Evolutionary conservation across 2,888 invertebrate genomes (phyloP).

Genomic region (Oscheius sp.): DNA sequence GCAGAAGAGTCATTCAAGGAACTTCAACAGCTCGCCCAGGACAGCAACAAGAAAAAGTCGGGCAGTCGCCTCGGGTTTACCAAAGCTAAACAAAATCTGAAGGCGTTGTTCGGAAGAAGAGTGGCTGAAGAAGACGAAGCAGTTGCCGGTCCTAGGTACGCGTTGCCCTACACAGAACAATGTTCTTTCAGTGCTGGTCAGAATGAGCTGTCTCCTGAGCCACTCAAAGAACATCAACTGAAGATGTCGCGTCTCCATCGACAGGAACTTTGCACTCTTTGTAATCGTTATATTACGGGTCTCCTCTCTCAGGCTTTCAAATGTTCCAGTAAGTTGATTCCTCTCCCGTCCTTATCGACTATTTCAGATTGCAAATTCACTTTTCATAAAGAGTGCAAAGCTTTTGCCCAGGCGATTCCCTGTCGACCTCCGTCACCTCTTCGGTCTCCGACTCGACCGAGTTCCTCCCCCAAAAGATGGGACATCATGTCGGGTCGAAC

Average conservation of each 20-base stretch:
- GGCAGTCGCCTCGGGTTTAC: constrained; percentile 73
- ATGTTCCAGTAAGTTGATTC: constrained; percentile 75
- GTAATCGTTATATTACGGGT: constrained; percentile 83
- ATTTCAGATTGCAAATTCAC: constrained; percentile 83
- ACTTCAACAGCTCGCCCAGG: constrained; percentile 40
- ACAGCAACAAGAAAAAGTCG: constrained; percentile 50
- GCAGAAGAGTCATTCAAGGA: constrained; percentile 35
- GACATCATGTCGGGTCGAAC: constrained; percentile 57
- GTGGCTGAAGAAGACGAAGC: constrained; percentile 70
- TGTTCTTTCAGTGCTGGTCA: not conserved
- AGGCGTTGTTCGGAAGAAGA: constrained; percentile 68
- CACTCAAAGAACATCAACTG: constrained; percentile 72
- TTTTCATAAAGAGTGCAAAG: constrained; percentile 89
- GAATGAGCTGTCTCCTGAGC: constrained; percentile 50
- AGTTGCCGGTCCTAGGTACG: constrained; percentile 43
- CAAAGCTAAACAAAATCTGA: constrained; percentile 76
- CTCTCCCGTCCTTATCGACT: not conserved
- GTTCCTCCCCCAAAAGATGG: constrained; percentile 61
- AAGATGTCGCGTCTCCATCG: constrained; percentile 80
- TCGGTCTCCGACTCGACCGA: constrained; percentile 56
- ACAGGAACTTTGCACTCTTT: constrained; percentile 86
- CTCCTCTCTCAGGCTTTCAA: constrained; percentile 77
- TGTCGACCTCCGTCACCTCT: constrained; percentile 75
- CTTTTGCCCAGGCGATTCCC: constrained; percentile 81
- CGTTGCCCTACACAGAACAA: not conserved